Evolutionary conservation across 2,113 vertebrate species (phyloP).

Genomic region (Picathartes gymnocephalus): DNA sequence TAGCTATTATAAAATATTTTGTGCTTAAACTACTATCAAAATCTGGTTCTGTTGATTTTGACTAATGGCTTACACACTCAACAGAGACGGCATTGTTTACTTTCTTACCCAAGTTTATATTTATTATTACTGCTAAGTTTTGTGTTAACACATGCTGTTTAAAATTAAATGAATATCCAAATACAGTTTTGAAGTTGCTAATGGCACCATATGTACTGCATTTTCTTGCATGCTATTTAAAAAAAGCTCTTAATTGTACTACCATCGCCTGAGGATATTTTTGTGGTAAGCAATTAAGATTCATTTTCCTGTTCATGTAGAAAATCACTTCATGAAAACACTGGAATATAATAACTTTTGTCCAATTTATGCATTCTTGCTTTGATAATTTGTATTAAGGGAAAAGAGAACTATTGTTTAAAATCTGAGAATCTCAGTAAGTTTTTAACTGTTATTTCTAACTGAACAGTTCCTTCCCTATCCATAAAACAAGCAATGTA

Average conservation of each 20-base stretch:
- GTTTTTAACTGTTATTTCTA: neutral
- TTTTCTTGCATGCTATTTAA: slow-evolving; percentile 44
- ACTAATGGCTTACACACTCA: neutral
- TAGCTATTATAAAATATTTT: neutral
- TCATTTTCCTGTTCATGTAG: slow-evolving; percentile 32
- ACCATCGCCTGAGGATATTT: slow-evolving; percentile 18
- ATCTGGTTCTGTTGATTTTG: neutral
- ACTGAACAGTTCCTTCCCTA: neutral
- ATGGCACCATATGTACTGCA: slow-evolving; percentile 27
- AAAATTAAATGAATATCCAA: slow-evolving; percentile 42
- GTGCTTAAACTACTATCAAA: neutral
- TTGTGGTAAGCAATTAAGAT: slow-evolving; percentile 35
- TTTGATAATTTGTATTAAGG: slow-evolving; percentile 2
- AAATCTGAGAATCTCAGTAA: neutral
- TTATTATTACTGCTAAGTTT: slow-evolving; percentile 28
- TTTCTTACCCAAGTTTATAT: slow-evolving; percentile 31
- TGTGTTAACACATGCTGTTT: slow-evolving; percentile 22
- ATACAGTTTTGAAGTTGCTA: slow-evolving; percentile 41
- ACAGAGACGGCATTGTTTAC: slow-evolving; percentile 6
- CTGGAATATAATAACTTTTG: slow-evolving; percentile 8
- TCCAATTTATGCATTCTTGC: slow-evolving; percentile 8
- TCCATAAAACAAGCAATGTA: neutral
- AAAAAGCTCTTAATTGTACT: slow-evolving; percentile 36
- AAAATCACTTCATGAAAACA: slow-evolving; percentile 22
- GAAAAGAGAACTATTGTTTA: neutral